Percentiles rank a stretch among this genome's conserved stretches.
Conservation (phyloP, 2,888 invertebrate species). For the Philhelius pedissequus region DNA sequence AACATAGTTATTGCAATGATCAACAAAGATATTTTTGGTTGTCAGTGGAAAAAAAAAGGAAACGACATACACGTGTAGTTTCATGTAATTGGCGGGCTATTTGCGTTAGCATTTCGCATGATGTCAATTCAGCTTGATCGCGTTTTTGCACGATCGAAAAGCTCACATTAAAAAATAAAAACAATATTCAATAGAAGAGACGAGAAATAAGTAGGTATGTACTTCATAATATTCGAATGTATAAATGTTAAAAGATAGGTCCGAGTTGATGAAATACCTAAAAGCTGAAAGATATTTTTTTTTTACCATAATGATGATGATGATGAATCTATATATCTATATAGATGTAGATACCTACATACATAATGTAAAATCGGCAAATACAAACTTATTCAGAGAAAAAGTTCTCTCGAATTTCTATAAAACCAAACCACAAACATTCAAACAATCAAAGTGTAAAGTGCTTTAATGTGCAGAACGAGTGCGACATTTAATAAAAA, state of each 20-base stretch:
- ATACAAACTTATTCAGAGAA: constrained; percentile 15
- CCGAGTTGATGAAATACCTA: neutral
- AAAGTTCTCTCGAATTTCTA: neutral
- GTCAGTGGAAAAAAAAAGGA: neutral
- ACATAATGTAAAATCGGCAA: neutral
- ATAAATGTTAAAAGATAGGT: neutral
- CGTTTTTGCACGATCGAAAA: constrained; percentile 8
- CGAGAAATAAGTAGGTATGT: too few species aligned
- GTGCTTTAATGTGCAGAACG: neutral
- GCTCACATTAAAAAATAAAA: neutral
- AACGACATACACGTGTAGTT: constrained; percentile 10
- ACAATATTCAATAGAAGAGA: too few species aligned
- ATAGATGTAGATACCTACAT: neutral
- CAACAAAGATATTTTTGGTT: neutral
- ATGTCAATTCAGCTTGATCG: constrained; percentile 25
- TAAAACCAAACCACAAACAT: too few species aligned
- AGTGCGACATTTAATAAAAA: constrained; percentile 22
- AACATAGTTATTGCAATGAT: neutral
- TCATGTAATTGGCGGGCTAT: constrained; percentile 9
- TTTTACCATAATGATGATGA: neutral
- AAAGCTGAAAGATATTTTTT: constrained; percentile 11
- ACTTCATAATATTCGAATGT: neutral
- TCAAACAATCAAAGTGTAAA: neutral
- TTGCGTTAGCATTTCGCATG: constrained; percentile 8
- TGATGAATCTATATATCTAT: neutral